Conservation (phyloP, 2,113 vertebrate species). For the Meleagris gallopavo region DNA sequence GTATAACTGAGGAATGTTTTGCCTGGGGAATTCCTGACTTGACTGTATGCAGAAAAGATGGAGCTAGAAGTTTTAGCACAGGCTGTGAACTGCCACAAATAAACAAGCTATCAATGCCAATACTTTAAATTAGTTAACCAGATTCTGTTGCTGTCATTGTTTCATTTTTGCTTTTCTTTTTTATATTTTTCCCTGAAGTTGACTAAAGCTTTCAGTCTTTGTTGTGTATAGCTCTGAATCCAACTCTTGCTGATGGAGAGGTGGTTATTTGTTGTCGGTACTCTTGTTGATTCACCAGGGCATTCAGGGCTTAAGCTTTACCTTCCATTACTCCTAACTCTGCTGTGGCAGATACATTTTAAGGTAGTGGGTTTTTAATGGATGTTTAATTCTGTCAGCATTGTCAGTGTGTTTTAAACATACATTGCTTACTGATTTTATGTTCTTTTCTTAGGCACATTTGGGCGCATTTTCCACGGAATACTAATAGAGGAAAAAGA, state of each 20-base stretch:
- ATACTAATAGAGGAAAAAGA: conserved; percentile 96
- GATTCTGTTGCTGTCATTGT: neutral
- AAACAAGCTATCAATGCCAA: neutral
- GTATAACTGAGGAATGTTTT: neutral
- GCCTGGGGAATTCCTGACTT: neutral
- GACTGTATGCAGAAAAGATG: neutral
- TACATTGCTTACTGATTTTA: neutral
- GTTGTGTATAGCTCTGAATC: neutral
- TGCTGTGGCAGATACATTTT: neutral
- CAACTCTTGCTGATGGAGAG: accelerated
- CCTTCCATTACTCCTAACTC: neutral
- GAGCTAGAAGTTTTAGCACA: neutral
- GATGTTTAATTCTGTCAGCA: neutral
- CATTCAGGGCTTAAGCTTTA: neutral
- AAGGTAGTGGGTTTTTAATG: neutral
- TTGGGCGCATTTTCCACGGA: conserved; percentile 97
- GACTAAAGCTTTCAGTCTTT: neutral
- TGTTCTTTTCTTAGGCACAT: conserved; percentile 87
- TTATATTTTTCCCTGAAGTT: neutral
- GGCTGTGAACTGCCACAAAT: neutral
- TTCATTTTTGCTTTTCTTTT: neutral
- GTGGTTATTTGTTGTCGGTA: neutral
- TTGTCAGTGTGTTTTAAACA: neutral
- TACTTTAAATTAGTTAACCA: neutral
- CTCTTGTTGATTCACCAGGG: neutral